Evolutionary conservation across 1,140 invertebrate species (phyloP), one percentile per base, ranked within the genome.

Genomic region (Lepidurus couesii): DNA sequence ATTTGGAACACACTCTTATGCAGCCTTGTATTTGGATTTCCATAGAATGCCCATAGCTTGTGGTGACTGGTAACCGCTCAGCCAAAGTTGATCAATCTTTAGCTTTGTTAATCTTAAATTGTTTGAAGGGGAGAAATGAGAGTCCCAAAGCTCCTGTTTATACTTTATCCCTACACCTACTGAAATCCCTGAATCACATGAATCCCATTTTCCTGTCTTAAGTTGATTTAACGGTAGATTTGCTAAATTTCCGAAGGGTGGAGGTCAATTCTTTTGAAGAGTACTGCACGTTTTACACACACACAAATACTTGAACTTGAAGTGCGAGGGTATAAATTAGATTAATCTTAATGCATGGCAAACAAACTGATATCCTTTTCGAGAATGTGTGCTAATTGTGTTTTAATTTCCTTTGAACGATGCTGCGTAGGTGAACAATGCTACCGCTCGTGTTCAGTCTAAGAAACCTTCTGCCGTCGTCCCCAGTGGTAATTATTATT

Each of bases 401-500:
- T 65, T 81, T 34, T 81, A 34, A 73, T 80, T 77, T 78, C 81
- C 78, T 81, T 79, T 81, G 80, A 82, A 79, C 65, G 81, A n/a
- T 47, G 21, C 45, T 80, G 80, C 83, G 82, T 89, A 98, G 96
- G 95, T 97, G 85, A 98, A 98, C 90, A 98, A 97, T 89, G 95
- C 96, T 82, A 98, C 96, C 83, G 95, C 95, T 82, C 90, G 95
- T 89, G 95, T 98, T 86, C 95, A 97, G 91, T 97, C 95, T 84
- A 98, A 98, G 91, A 98, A 98, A 90, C 92, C 94, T 84, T 90
- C 93, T 81, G 90, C 94, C 8, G 53, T 65, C 84, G 90, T 97
- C 85, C 95, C 94, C 83, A 95, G 96, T 90, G 95, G 95, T 97
- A 90, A 91, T 77, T 81, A 82, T 26, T n/a, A 53, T 79, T 75